Percentiles rank a stretch among this genome's conserved stretches.
Conservation (phyloP, 2,797 vertebrate species). For the Ciconia nigra region DNA sequence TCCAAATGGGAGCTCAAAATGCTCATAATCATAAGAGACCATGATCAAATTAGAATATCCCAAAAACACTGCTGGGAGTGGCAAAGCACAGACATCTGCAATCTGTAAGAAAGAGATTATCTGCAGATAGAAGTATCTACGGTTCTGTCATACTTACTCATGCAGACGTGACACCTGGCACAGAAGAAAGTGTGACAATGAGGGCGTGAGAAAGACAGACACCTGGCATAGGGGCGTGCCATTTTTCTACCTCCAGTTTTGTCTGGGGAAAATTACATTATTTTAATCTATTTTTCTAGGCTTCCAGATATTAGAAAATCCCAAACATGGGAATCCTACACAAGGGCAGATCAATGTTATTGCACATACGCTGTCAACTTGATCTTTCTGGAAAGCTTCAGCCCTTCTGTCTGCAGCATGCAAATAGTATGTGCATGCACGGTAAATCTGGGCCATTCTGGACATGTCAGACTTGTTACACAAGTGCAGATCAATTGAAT, state of each 20-base stretch:
- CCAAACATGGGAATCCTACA: background rate
- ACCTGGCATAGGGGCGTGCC: background rate
- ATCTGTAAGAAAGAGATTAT: background rate
- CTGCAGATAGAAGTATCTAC: background rate
- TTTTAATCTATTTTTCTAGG: background rate
- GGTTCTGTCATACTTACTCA: background rate
- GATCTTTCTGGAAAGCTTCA: constrained; percentile 10
- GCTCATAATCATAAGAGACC: background rate
- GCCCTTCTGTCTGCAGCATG: background rate
- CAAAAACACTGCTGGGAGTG: background rate
- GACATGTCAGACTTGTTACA: background rate
- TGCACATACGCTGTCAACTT: background rate
- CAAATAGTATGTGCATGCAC: background rate
- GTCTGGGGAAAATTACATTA: background rate
- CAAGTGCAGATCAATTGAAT: background rate
- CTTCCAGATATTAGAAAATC: background rate
- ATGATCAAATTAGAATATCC: background rate
- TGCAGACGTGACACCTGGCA: background rate
- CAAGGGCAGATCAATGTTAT: background rate
- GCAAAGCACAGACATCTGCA: background rate
- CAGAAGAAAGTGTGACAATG: background rate
- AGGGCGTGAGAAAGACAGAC: background rate
- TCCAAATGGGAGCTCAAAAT: background rate
- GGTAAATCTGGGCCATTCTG: background rate
- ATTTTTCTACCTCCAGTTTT: background rate